Percentiles rank a stretch among this genome's conserved stretches.
Conservation (phyloP, 2,797 vertebrate species). For the Catostomus latipinnis region DNA sequence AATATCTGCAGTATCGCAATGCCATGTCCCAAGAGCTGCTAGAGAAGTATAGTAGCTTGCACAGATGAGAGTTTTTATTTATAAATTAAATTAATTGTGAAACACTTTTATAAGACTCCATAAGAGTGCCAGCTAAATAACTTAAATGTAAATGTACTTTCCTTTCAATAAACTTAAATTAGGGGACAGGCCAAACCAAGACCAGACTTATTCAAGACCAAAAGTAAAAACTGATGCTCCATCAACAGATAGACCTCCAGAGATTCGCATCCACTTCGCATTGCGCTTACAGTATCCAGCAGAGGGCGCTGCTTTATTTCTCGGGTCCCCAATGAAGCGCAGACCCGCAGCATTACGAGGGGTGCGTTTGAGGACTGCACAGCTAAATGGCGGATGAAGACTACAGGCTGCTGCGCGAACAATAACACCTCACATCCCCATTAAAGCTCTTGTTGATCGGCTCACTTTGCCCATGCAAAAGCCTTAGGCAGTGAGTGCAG, state of each 20-base stretch:
- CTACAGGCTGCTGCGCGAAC: slow-evolving; percentile 75
- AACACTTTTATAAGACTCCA: too few relatives aligned
- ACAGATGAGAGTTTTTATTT: too few relatives aligned
- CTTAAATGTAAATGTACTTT: too few relatives aligned
- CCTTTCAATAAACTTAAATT: too few relatives aligned
- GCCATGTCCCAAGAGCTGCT: too few relatives aligned
- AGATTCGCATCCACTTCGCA: neutral
- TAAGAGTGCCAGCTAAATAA: too few relatives aligned
- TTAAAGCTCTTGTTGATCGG: neutral
- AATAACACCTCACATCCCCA: slow-evolving; percentile 74
- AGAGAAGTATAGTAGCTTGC: too few relatives aligned
- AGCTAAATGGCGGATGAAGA: slow-evolving; percentile 85
- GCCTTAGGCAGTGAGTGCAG: neutral
- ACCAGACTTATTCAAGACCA: too few relatives aligned
- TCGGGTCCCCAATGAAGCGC: slow-evolving; percentile 1
- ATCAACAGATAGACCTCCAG: slow-evolving; percentile 14
- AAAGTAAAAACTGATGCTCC: too few relatives aligned
- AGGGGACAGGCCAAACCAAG: neutral
- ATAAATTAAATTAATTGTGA: too few relatives aligned
- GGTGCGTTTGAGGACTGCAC: slow-evolving; percentile 84
- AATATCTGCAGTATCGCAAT: too few relatives aligned
- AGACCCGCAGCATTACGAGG: slow-evolving; percentile 70
- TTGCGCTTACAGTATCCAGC: neutral
- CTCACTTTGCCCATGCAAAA: neutral
- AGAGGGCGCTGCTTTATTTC: slow-evolving; percentile 34